Conservation (phyloP, 2,888 invertebrate species). For the Proisotoma minuta region DNA sequence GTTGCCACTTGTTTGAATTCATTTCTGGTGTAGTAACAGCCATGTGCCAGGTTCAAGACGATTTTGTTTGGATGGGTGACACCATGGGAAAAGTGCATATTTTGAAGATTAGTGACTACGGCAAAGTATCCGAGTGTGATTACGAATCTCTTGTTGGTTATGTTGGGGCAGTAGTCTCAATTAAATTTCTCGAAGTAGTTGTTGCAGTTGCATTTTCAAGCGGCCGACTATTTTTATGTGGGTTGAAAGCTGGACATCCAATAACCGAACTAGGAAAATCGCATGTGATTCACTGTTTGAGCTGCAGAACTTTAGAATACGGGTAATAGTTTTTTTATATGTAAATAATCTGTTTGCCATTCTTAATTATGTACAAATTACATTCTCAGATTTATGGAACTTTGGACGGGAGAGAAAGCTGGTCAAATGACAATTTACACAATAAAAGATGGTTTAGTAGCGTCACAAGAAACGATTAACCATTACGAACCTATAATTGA, state of each 20-base stretch:
- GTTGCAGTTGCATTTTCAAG: conserved; percentile 43
- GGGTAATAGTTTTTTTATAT: conserved; percentile 37
- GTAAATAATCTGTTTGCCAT: background rate
- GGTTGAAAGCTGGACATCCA: conserved; percentile 33
- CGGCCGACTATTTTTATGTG: conserved; percentile 43
- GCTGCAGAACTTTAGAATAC: conserved; percentile 27
- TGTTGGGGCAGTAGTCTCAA: conserved; percentile 44
- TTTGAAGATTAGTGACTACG: conserved; percentile 38
- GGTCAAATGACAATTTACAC: conserved; percentile 75
- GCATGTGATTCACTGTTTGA: conserved; percentile 43
- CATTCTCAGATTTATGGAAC: conserved; percentile 56
- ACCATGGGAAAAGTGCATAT: conserved; percentile 77
- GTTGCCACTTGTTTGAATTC: conserved; percentile 45
- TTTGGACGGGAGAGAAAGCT: conserved; percentile 84
- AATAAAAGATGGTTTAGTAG: conserved; percentile 65
- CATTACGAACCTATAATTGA: conserved; percentile 59
- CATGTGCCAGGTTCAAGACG: conserved; percentile 70
- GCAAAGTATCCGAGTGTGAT: conserved; percentile 34
- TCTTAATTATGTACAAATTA: background rate
- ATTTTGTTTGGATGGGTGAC: conserved; percentile 85
- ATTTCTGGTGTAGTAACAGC: conserved; percentile 52
- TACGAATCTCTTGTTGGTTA: conserved; percentile 45
- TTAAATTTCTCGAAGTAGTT: conserved; percentile 33
- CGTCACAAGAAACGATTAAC: conserved; percentile 65
- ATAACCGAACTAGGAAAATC: conserved; percentile 45